Evolutionary conservation across 2,797 vertebrate species (phyloP).

Genomic region (Pseudochaenichthys georgianus): DNA sequence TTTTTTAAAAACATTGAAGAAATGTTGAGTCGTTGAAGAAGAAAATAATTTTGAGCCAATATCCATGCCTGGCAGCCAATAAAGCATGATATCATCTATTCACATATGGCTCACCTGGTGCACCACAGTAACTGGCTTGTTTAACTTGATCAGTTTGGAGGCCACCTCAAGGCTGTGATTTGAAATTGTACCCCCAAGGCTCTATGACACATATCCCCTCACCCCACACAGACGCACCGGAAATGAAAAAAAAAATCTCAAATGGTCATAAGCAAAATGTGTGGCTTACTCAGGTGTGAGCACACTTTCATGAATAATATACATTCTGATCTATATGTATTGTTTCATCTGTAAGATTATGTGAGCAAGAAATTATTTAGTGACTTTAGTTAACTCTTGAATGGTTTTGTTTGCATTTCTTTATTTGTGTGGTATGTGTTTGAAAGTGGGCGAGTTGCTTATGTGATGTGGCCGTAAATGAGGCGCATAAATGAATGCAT

Average conservation of each 20-base stretch:
- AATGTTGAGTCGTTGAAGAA: not conserved
- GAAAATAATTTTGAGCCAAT: slow-evolving; percentile 13
- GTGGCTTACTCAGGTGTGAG: not conserved
- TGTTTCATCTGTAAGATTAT: slow-evolving; percentile 64
- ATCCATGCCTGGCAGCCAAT: slow-evolving; percentile 25
- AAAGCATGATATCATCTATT: slow-evolving; percentile 49
- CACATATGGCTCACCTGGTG: slow-evolving; percentile 62
- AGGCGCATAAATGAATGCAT: not conserved
- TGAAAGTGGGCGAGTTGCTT: not conserved
- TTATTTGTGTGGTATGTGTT: not conserved
- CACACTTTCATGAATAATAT: slow-evolving; percentile 50
- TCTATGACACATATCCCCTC: slow-evolving; percentile 43
- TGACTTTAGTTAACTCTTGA: slow-evolving; percentile 31
- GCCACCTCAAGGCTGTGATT: slow-evolving; percentile 56
- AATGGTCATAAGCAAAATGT: slow-evolving; percentile 21
- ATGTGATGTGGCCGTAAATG: not conserved
- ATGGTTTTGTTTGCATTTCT: slow-evolving; percentile 27
- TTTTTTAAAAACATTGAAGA: not conserved
- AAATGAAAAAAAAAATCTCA: slow-evolving; percentile 55
- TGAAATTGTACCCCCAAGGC: slow-evolving; percentile 62
- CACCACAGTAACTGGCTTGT: slow-evolving; percentile 40
- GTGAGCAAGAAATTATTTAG: slow-evolving; percentile 64
- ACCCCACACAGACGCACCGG: slow-evolving; percentile 19
- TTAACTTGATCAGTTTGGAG: slow-evolving; percentile 69
- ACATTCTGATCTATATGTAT: slow-evolving; percentile 55